phyloP scores from a whole-genome alignment of 2,113 vertebrate species.

The Sorex fumeus region DNA sequence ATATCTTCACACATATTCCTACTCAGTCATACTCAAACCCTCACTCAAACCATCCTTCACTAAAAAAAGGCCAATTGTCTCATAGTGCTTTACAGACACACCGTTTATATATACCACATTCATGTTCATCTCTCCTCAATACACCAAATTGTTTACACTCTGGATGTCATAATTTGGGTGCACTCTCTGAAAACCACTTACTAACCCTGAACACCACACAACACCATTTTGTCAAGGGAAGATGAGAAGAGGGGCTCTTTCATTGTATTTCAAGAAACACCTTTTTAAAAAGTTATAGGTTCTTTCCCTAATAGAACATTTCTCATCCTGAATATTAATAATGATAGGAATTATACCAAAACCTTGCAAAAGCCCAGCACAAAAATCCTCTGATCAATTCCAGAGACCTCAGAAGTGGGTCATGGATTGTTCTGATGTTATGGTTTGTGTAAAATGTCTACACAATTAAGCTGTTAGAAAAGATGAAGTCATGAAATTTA shows the following conservation, averaged over 20 bases:
- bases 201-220: slow-evolving; percentile 38
- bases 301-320: slow-evolving; percentile 15
- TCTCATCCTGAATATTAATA: slow-evolving; percentile 36
- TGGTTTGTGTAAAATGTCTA: background rate
- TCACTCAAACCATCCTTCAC: slow-evolving; percentile 39
- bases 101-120: slow-evolving; percentile 8
- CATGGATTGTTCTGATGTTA: slow-evolving; percentile 39
- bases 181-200: slow-evolving; percentile 57
- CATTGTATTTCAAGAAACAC: slow-evolving; percentile 62
- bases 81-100: slow-evolving; percentile 32
- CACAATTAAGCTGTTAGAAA: too few species aligned
- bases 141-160: slow-evolving; percentile 54
- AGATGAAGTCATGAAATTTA: too few species aligned
- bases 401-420: slow-evolving; percentile 29
- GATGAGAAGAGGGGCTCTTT: background rate
- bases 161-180: slow-evolving; percentile 55
- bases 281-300: slow-evolving; percentile 43
- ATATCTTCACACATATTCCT: slow-evolving; percentile 39
- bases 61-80: slow-evolving; percentile 28
- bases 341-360: slow-evolving; percentile 53
- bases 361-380: background rate
- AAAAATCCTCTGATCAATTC: slow-evolving; percentile 38
- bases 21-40: slow-evolving; percentile 41
- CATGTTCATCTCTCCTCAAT: slow-evolving; percentile 13
- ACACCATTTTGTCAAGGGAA: background rate